A percentile compares a stretch with the other conserved stretches of the same genome.
Conservation (phyloP, 2,797 vertebrate genomes). For the Microcaecilia unicolor region DNA sequence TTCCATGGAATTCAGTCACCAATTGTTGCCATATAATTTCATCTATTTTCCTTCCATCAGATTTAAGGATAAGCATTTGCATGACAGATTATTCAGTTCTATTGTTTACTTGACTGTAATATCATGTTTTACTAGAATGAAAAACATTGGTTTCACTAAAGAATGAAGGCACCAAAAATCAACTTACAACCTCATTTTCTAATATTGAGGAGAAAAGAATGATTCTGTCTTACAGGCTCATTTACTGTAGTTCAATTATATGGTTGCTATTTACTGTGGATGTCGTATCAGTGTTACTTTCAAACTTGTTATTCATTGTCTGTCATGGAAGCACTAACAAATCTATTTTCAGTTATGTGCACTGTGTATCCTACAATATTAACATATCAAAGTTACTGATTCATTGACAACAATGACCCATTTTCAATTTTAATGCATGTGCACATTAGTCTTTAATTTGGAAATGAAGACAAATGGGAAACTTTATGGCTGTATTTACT, state of each 20-base stretch:
- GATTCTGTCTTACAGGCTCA: conserved; percentile 5
- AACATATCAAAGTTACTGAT: conserved; percentile 5
- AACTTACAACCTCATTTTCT: too few species aligned
- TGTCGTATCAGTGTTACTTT: neutral
- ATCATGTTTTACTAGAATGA: too few species aligned
- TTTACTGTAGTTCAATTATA: conserved; percentile 1
- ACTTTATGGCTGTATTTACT: neutral
- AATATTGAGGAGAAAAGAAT: too few species aligned
- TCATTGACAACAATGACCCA: conserved; percentile 7
- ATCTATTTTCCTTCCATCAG: too few species aligned
- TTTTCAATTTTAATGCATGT: conserved; percentile 9
- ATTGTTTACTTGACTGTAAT: too few species aligned
- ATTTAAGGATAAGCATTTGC: too few species aligned
- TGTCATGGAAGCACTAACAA: neutral
- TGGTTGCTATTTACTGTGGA: neutral
- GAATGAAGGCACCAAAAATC: too few species aligned
- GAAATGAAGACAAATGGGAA: neutral
- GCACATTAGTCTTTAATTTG: conserved; percentile 5
- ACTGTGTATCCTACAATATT: conserved; percentile 2
- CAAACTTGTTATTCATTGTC: conserved; percentile 5
- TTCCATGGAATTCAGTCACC: too few species aligned
- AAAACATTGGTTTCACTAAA: too few species aligned
- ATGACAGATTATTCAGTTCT: too few species aligned
- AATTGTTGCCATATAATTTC: too few species aligned
- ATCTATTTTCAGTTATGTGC: conserved; percentile 10